Conservation (phyloP, 2,113 vertebrate species). For the Stercorarius parasiticus region DNA sequence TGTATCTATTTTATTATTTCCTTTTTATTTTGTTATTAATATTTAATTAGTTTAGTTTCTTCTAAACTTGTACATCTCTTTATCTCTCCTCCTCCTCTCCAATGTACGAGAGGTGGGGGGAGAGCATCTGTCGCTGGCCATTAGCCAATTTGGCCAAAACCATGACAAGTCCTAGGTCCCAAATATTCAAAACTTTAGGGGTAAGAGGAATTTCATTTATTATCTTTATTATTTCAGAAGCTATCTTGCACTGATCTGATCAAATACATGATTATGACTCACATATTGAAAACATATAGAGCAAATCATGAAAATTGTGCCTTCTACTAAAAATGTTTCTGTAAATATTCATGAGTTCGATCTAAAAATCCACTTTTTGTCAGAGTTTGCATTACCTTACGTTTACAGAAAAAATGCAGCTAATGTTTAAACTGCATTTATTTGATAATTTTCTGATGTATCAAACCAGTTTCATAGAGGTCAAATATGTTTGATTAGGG, state of each 20-base stretch:
- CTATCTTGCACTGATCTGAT: not conserved
- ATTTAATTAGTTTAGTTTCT: too few relatives aligned
- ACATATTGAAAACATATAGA: accelerated
- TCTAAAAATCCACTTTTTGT: not conserved
- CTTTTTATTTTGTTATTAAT: too few relatives aligned
- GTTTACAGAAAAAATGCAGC: not conserved
- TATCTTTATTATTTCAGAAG: not conserved
- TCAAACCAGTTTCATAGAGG: not conserved
- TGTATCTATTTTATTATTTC: too few relatives aligned
- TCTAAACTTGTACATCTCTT: too few relatives aligned
- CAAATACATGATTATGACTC: not conserved
- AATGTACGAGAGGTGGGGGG: too few relatives aligned
- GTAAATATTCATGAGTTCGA: not conserved
- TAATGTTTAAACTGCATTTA: not conserved
- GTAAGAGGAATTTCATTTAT: not conserved
- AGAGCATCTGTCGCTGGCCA: too few relatives aligned
- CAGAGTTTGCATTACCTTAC: not conserved
- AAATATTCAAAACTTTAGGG: not conserved
- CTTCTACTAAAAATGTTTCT: not conserved
- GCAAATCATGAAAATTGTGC: not conserved
- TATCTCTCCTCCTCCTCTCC: too few relatives aligned
- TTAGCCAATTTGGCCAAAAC: too few relatives aligned
- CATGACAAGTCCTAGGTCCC: not conserved
- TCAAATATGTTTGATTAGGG: not conserved
- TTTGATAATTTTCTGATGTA: not conserved